Conservation (phyloP, 2,888 invertebrate genomes). For the Labia minor region DNA sequence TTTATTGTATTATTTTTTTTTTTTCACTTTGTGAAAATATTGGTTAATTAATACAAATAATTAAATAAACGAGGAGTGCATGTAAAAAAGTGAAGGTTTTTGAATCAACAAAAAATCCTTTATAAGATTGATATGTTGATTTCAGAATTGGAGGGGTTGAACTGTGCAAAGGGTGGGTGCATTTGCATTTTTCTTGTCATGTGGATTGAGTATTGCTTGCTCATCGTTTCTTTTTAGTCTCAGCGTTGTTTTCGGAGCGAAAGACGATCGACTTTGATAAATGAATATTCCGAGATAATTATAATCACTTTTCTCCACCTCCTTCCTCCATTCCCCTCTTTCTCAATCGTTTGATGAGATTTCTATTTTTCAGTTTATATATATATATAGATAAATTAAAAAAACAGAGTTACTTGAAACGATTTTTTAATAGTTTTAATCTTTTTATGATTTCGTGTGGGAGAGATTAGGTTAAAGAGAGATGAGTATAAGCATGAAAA, state of each 20-base stretch:
- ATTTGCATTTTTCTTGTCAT: neutral
- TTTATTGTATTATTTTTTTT: too few species aligned
- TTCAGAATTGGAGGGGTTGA: too few species aligned
- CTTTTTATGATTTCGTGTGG: neutral
- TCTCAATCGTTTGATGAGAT: neutral
- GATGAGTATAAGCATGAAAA: neutral
- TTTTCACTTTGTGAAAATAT: too few species aligned
- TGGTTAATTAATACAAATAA: too few species aligned
- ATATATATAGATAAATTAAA: neutral
- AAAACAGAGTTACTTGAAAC: neutral
- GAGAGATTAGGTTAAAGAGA: too few species aligned
- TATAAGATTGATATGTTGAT: neutral
- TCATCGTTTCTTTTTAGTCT: neutral
- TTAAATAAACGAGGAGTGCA: too few species aligned
- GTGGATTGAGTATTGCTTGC: neutral
- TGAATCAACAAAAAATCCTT: too few species aligned
- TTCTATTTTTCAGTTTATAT: neutral
- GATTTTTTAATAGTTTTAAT: neutral
- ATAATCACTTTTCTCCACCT: too few species aligned
- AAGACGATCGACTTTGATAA: neutral
- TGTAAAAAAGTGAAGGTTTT: too few species aligned
- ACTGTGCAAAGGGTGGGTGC: too few species aligned
- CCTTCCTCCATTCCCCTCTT: neutral
- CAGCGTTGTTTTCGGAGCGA: neutral
- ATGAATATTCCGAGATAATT: neutral